Percentiles rank a stretch among this genome's conserved stretches.
Evolutionary conservation across 1,140 invertebrate genomes (phyloP).

Genomic region (Spodoptera litura): DNA sequence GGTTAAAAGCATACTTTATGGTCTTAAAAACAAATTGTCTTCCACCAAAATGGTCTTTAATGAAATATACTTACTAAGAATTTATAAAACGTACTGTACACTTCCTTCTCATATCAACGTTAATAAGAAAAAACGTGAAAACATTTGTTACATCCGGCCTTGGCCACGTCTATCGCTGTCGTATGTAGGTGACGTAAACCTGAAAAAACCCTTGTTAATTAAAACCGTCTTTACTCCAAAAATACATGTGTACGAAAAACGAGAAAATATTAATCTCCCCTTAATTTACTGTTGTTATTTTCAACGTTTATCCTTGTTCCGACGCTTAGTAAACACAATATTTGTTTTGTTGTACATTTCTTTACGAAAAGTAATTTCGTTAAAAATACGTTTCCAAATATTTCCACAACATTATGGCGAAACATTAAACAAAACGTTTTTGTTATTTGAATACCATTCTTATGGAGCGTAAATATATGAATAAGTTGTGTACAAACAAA

Average conservation of each 20-base stretch:
- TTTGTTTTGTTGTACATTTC: conserved; percentile 30
- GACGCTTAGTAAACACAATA: conserved; percentile 18
- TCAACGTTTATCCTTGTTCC: conserved; percentile 33
- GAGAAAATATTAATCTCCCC: not conserved
- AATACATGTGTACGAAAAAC: conserved; percentile 9
- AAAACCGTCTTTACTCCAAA: conserved; percentile 6
- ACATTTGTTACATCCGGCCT: too few relatives aligned
- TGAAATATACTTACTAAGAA: too few relatives aligned
- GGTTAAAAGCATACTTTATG: too few relatives aligned
- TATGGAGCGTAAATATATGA: conserved; percentile 3
- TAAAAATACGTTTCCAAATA: conserved; percentile 27
- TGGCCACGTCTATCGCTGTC: too few relatives aligned
- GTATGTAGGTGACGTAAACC: not conserved
- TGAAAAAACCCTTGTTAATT: conserved; percentile 7
- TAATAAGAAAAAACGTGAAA: too few relatives aligned
- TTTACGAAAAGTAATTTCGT: conserved; percentile 25
- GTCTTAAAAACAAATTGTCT: too few relatives aligned
- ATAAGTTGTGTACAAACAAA: conserved; percentile 44
- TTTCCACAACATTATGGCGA: not conserved
- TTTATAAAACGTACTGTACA: too few relatives aligned
- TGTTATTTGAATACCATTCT: conserved; percentile 37
- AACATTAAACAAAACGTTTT: conserved; percentile 32
- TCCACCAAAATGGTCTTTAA: too few relatives aligned
- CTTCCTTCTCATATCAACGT: too few relatives aligned
- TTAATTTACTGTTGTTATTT: conserved; percentile 37